Evolutionary conservation across 2,113 vertebrate genomes (phyloP).

Genomic region (Mungos mungo): DNA sequence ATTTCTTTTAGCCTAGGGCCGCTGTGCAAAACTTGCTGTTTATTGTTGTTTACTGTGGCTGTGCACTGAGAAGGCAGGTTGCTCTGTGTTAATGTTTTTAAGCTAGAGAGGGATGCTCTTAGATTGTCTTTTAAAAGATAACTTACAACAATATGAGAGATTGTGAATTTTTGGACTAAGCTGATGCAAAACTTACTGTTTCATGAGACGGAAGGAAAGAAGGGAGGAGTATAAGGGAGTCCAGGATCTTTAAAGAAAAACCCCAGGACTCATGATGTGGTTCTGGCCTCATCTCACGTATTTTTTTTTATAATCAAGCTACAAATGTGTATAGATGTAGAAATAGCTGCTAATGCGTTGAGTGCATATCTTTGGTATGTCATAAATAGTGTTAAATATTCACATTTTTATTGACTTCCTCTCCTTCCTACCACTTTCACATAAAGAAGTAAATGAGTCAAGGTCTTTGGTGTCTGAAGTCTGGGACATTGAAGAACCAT

Average conservation of each 20-base stretch:
- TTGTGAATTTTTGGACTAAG: neutral
- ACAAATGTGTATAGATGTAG: neutral
- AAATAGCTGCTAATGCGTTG: neutral
- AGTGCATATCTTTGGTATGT: neutral
- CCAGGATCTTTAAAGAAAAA: neutral
- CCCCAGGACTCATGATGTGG: neutral
- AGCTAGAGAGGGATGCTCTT: neutral
- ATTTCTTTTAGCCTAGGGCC: neutral
- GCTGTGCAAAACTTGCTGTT: neutral
- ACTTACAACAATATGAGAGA: neutral
- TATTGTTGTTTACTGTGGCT: neutral
- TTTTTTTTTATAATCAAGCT: neutral
- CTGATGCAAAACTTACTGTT: neutral
- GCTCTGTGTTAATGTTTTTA: neutral
- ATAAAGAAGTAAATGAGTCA: neutral
- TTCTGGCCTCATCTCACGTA: neutral
- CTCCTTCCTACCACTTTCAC: neutral
- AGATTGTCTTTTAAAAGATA: neutral
- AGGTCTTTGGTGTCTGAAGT: neutral
- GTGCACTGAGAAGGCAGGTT: neutral
- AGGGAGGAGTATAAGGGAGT: neutral
- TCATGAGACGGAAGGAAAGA: neutral
- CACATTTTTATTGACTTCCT: neutral
- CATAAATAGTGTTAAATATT: neutral
- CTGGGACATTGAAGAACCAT: neutral